These are phyloP conservation scores for Tokudaia tokunoshimensis DNA, from an alignment of 2,797 vertebrate species.

Conservation along the genomic window DNA sequence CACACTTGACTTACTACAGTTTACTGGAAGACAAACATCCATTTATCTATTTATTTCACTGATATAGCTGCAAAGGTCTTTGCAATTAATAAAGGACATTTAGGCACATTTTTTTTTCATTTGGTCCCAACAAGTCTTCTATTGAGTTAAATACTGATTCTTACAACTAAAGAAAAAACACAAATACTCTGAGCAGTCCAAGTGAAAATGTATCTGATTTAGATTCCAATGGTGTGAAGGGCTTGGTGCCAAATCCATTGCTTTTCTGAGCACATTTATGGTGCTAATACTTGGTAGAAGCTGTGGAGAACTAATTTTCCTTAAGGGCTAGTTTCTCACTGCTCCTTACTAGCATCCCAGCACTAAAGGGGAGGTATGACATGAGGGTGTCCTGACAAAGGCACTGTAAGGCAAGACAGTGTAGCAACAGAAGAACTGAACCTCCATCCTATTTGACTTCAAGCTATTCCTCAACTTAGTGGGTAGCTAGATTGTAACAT, in stretches of 20 bases:
- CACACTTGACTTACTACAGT: neutral
- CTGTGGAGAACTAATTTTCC: neutral
- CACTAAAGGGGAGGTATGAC: neutral
- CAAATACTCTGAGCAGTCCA: neutral
- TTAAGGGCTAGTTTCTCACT: neutral
- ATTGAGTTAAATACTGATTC: slow-evolving; percentile 38
- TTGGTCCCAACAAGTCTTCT: slow-evolving; percentile 29
- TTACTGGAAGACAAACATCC: slow-evolving; percentile 5
- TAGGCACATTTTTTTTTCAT: slow-evolving; percentile 60
- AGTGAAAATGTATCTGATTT: neutral
- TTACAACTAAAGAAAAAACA: neutral
- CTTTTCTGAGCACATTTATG: neutral
- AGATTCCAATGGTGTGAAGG: neutral
- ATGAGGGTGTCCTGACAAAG: neutral
- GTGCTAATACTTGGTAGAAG: neutral
- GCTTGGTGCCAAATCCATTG: neutral
- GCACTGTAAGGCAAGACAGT: neutral
- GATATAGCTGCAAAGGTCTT: slow-evolving; percentile 13
- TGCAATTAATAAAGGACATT: slow-evolving; percentile 60
- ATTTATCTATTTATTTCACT: slow-evolving; percentile 45
- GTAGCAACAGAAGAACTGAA: neutral
- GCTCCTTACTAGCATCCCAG: neutral
- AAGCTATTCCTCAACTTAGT: neutral
- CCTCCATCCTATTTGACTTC: neutral
- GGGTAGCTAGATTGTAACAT: neutral